Evolutionary conservation across 2,888 invertebrate genomes (phyloP).

Genomic region (Caenorhabditis becei): DNA sequence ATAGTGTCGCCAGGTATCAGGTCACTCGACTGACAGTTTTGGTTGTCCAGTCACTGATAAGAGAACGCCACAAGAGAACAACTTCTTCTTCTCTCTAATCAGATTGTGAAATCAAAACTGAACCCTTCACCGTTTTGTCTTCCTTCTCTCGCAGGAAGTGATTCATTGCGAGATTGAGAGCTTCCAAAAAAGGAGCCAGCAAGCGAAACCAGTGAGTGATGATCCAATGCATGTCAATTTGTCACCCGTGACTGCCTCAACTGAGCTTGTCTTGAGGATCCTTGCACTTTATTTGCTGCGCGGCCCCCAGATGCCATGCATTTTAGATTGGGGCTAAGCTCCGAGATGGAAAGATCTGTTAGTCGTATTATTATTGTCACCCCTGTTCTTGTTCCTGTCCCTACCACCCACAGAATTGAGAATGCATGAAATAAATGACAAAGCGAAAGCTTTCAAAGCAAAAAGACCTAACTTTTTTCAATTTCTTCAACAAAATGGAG

Average conservation of each 20-base stretch:
- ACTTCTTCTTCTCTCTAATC: neutral
- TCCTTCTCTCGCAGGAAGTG: constrained; percentile 40
- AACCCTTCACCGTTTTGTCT: no score
- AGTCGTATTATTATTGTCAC: constrained; percentile 21
- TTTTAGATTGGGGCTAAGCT: constrained; percentile 27
- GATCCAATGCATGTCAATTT: constrained; percentile 63
- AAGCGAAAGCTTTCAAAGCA: neutral
- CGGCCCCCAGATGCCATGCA: constrained; percentile 29
- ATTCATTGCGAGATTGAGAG: constrained; percentile 42
- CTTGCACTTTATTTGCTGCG: constrained; percentile 47
- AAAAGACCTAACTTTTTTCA: neutral
- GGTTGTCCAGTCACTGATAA: constrained; percentile 9
- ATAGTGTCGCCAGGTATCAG: constrained; percentile 20
- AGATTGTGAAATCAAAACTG: constrained; percentile 7
- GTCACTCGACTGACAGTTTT: constrained; percentile 17
- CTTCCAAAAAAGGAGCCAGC: constrained; percentile 27
- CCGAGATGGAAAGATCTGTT: neutral
- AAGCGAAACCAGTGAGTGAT: constrained; percentile 49
- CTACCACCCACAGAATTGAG: constrained; percentile 4
- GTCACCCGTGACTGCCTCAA: constrained; percentile 38
- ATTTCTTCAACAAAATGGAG: constrained; percentile 1
- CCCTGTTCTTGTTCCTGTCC: neutral
- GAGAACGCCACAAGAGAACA: constrained; percentile 4
- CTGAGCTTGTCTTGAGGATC: constrained; percentile 27
- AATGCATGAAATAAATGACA: constrained; percentile 40